These are phyloP conservation scores for Drosophila macrospina DNA, from an alignment of 2,888 invertebrate species.

Conservation along the genomic window DNA sequence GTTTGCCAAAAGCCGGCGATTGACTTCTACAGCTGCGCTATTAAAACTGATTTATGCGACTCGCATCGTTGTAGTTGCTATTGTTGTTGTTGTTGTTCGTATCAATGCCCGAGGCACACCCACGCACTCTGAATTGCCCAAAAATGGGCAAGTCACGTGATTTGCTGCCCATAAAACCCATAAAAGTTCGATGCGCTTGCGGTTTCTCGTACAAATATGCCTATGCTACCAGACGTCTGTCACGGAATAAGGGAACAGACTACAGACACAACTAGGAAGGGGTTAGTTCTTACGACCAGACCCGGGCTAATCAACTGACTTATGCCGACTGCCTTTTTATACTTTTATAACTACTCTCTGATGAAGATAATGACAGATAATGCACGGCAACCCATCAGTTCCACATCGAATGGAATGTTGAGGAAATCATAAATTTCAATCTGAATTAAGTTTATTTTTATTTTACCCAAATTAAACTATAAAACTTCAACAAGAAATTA, in stretches of 20 bases:
- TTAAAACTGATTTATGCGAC: slow-evolving; percentile 73
- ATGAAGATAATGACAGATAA: slow-evolving; percentile 58
- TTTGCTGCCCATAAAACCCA: slow-evolving; percentile 62
- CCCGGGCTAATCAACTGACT: slow-evolving; percentile 42
- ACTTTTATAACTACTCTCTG: slow-evolving; percentile 39
- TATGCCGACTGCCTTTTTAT: slow-evolving; percentile 34
- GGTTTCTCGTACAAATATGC: slow-evolving; percentile 28
- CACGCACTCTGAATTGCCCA: slow-evolving; percentile 59
- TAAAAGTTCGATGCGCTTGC: slow-evolving; percentile 67
- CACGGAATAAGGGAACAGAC: too few species aligned
- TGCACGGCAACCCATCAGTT: slow-evolving; percentile 39
- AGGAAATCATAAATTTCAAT: slow-evolving; percentile 3
- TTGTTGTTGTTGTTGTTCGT: slow-evolving; percentile 2
- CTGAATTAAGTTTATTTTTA: neutral
- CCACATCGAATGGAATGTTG: neutral
- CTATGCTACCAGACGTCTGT: slow-evolving; percentile 7
- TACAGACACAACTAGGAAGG: slow-evolving; percentile 23
- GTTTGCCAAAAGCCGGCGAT: slow-evolving; percentile 50
- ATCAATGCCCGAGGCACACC: slow-evolving; percentile 60
- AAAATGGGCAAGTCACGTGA: slow-evolving; percentile 77
- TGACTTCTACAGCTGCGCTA: slow-evolving; percentile 69
- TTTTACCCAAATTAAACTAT: neutral
- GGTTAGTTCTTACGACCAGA: slow-evolving; percentile 31
- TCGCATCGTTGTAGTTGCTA: slow-evolving; percentile 21
- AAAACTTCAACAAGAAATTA: neutral